Evolutionary conservation across 2,888 invertebrate genomes (phyloP), one percentile per base, ranked within the genome.

Genomic region (Scaptodrosophila latifasciaeformis): DNA sequence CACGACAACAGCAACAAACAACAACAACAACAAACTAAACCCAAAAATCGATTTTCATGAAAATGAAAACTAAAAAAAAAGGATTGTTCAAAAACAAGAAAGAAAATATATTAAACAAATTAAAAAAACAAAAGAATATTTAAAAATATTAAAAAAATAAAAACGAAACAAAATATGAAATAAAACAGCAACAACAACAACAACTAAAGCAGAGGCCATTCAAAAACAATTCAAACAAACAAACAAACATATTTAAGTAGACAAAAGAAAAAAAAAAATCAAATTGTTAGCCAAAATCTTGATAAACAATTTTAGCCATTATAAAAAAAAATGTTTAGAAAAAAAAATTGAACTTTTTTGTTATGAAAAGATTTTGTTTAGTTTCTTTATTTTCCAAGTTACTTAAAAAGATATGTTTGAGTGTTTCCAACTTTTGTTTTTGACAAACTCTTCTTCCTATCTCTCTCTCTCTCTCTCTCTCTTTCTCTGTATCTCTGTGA

Each of bases 11-110:
- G 49, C 44, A 54, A 50, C 43, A 30, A 40, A 45, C 37, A 54
- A 43, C 45, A 49, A 53, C 52, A 58, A 48, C 47, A 60, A 15
- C n/a, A 37, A 34, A 34, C 10, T 34, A 34, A n/a, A 34, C 6
- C 10, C 15, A 2, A n/a, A n/a, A n/a, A n/a, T n/a, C n/a, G n/a
- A n/a, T n/a, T n/a, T n/a, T n/a, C n/a, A n/a, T n/a, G n/a, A n/a
- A n/a, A n/a, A n/a, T 84, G 85, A 85, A 77, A 86, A 86, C 81
- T 86, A 85, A 69, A 80, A 50, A 69, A 29, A 52, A 47, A 46
- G 55, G 52, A 34, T 37, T 44, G 40, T 40, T 47, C 52, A 70
- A 67, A 57, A 57, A 31, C 58, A 69, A 63, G 58, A 59, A n/a
- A n/a, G n/a, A n/a, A n/a, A n/a, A 37, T 6, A 19, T 9, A 30